Evolutionary conservation across 2,888 invertebrate genomes (phyloP).

Genomic region (Archaeoteleia sp.): DNA sequence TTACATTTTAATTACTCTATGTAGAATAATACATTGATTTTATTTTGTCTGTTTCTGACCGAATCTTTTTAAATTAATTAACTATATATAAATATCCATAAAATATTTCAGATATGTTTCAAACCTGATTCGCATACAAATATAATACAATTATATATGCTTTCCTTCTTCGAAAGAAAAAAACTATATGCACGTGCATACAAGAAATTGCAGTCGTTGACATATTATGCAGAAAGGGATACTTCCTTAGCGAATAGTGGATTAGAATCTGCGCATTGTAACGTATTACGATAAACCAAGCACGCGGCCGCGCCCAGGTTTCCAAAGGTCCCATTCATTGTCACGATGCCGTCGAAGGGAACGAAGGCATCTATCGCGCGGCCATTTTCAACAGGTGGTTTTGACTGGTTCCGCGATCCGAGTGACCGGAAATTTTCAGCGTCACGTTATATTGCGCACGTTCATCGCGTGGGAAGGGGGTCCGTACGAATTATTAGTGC

Average conservation of each 20-base stretch:
- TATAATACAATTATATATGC: too few species aligned
- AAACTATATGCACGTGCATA: too few species aligned
- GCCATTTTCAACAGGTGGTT: conserved; percentile 46
- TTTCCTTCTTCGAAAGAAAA: too few species aligned
- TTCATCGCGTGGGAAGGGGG: conserved; percentile 55
- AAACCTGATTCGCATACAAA: too few species aligned
- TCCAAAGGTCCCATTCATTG: conserved; percentile 51
- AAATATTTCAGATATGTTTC: too few species aligned
- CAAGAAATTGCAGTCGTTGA: conserved; percentile 10
- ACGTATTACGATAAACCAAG: conserved; percentile 42
- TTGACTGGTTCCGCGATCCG: conserved; percentile 56
- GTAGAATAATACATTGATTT: too few species aligned
- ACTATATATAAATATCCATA: too few species aligned
- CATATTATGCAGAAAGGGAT: conserved; percentile 19
- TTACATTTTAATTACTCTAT: too few species aligned
- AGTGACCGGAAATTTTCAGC: conserved; percentile 63
- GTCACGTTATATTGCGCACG: conserved; percentile 60
- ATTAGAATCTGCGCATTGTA: conserved; percentile 43
- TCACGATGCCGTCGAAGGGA: conserved; percentile 22
- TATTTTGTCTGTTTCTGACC: too few species aligned
- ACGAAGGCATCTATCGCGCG: conserved; percentile 30
- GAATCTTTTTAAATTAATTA: too few species aligned
- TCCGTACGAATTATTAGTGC: conserved; percentile 60
- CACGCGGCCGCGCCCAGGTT: conserved; percentile 48
- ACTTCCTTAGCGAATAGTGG: conserved; percentile 19